phyloP scores from a whole-genome alignment of 2,113 vertebrate genomes.

The Theropithecus gelada region DNA sequence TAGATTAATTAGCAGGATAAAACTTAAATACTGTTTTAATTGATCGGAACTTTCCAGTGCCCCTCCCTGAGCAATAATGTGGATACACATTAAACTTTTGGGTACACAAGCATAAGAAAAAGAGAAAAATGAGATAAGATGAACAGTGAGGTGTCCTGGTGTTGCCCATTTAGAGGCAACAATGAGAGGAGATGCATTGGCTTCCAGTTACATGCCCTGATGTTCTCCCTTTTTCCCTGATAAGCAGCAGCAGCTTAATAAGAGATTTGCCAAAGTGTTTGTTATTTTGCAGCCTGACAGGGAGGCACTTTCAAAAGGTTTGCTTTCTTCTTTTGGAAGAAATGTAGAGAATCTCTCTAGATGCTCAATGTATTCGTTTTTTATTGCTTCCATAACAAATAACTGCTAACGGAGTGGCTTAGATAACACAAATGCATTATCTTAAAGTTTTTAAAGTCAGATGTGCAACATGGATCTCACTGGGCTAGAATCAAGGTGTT shows the following conservation, averaged over 20 bases:
- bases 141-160: rapidly evolving
- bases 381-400: background rate
- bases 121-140: background rate
- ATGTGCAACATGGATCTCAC: background rate
- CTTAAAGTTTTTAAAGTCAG: background rate
- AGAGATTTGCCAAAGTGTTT: background rate
- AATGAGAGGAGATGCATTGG: background rate
- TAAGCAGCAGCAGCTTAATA: background rate
- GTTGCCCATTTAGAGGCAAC: background rate
- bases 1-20: background rate
- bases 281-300: background rate
- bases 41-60: background rate
- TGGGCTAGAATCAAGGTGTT: background rate
- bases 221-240: background rate
- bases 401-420: background rate
- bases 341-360: background rate
- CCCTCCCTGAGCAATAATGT: background rate
- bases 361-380: background rate
- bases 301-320: background rate
- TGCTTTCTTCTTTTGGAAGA: background rate
- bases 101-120: background rate
- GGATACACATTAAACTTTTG: background rate
- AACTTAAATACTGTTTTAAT: background rate
- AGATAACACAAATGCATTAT: background rate
- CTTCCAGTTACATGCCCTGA: background rate